phyloP scores from a whole-genome alignment of 2,113 vertebrate genomes.

The Aspidoscelis tigris region DNA sequence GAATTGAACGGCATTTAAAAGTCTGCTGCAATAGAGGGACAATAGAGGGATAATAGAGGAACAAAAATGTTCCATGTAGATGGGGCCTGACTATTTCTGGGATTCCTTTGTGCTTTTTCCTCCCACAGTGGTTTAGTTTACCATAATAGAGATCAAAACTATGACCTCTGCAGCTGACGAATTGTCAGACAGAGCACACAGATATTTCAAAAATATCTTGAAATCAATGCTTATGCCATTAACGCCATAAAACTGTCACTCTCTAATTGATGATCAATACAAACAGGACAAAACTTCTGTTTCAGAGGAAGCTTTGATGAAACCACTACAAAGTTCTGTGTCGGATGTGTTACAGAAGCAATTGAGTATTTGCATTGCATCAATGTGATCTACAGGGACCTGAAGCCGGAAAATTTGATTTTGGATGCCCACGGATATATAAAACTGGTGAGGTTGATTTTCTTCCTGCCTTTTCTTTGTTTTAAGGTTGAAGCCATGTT shows the following conservation, averaged over 20 bases:
- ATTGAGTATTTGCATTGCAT: constrained; percentile 93
- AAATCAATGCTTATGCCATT: background rate
- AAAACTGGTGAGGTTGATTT: constrained; percentile 82
- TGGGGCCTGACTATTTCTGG: background rate
- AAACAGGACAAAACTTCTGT: background rate
- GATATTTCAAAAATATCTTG: background rate
- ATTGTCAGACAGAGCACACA: background rate
- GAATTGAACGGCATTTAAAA: too few species aligned
- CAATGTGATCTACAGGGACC: constrained; percentile 90
- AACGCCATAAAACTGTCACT: background rate
- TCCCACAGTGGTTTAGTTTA: background rate
- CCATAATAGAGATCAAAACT: background rate
- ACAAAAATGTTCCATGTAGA: too few species aligned
- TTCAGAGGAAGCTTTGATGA: constrained; percentile 93
- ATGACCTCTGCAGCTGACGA: background rate
- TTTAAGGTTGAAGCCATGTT: background rate
- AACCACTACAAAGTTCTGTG: constrained; percentile 88
- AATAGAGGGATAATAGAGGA: too few species aligned
- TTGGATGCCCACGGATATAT: constrained; percentile 91
- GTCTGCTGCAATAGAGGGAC: too few species aligned
- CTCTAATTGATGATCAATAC: background rate
- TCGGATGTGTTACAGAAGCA: constrained; percentile 91
- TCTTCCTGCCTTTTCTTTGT: background rate
- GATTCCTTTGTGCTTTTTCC: background rate
- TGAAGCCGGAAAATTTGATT: constrained; percentile 95